Conservation (phyloP, 2,113 vertebrate genomes). For the Cyprinus carpio region DNA sequence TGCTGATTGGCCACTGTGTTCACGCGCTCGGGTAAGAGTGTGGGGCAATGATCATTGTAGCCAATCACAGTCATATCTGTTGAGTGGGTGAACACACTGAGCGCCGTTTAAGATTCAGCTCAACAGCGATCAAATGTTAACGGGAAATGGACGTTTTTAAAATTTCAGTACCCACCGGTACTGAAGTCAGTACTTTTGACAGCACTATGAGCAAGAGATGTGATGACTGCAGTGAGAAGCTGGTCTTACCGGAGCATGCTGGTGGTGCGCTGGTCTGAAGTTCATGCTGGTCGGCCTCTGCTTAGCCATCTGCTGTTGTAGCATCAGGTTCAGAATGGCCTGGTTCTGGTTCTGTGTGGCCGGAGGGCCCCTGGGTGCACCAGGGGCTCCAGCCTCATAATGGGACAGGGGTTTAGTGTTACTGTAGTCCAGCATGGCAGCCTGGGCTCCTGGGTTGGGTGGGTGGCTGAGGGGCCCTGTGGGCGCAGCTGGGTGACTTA, state of each 20-base stretch:
- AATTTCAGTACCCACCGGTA: too few relatives aligned
- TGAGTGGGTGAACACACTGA: too few relatives aligned
- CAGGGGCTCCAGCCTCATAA: constrained; percentile 83
- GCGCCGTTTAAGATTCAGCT: too few relatives aligned
- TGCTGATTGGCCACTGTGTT: too few relatives aligned
- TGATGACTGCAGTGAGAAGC: neutral
- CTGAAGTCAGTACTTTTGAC: too few relatives aligned
- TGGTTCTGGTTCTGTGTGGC: constrained; percentile 65
- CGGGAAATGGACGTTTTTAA: too few relatives aligned
- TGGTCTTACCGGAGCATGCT: constrained; percentile 82
- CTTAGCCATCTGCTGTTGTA: constrained; percentile 83
- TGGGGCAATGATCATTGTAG: too few relatives aligned
- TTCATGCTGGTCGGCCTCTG: constrained; percentile 78
- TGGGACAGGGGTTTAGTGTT: constrained; percentile 96
- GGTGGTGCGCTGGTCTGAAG: constrained; percentile 78
- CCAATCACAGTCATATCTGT: too few relatives aligned
- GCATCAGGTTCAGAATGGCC: constrained; percentile 79
- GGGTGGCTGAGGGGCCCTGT: constrained; percentile 77
- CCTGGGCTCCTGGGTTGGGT: constrained; percentile 71
- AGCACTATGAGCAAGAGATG: neutral
- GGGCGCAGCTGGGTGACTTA: constrained; percentile 73
- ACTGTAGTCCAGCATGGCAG: constrained; percentile 82
- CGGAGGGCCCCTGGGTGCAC: constrained; percentile 67
- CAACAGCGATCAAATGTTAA: too few relatives aligned
- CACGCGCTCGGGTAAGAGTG: too few relatives aligned